Evolutionary conservation across 2,888 invertebrate genomes (phyloP).

Genomic region (Hirtodrosophila alboralis): DNA sequence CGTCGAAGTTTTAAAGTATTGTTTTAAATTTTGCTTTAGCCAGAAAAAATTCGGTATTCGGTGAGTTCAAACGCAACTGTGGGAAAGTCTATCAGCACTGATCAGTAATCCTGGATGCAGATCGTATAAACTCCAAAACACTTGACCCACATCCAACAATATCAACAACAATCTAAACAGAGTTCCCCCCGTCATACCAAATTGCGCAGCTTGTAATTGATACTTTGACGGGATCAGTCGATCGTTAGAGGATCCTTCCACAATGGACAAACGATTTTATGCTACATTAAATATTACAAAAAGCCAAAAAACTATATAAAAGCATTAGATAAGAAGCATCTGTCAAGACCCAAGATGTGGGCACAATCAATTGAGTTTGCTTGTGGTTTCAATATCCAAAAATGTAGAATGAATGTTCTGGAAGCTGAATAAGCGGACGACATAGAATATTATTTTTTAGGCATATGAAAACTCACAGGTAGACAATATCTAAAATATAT

Average conservation of each 20-base stretch:
- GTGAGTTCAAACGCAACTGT: conserved; percentile 34
- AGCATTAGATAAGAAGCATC: conserved; percentile 36
- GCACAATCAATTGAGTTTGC: conserved; percentile 36
- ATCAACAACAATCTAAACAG: conserved; percentile 36
- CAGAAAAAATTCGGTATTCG: conserved; percentile 18
- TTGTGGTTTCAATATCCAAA: conserved; percentile 32
- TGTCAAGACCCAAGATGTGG: conserved; percentile 42
- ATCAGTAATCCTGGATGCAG: conserved; percentile 4
- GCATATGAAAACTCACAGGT: no score
- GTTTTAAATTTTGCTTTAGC: conserved; percentile 31
- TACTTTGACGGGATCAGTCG: conserved; percentile 39
- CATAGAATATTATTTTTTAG: no score
- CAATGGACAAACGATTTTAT: conserved; percentile 51
- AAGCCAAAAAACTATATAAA: conserved; percentile 26
- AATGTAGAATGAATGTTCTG: not conserved
- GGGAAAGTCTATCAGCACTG: conserved; percentile 31
- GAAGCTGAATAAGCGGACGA: no score
- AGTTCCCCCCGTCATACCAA: conserved; percentile 7
- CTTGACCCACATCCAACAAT: conserved; percentile 67
- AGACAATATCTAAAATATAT: no score
- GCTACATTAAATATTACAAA: conserved; percentile 61
- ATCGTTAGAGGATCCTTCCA: conserved; percentile 22
- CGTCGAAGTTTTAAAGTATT: conserved; percentile 17
- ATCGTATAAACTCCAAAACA: conserved; percentile 33
- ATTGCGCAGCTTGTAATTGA: conserved; percentile 58